Evolutionary conservation across 2,113 vertebrate genomes (phyloP), one percentile per base, ranked within the genome.

Genomic region (Hipposideros armiger): DNA sequence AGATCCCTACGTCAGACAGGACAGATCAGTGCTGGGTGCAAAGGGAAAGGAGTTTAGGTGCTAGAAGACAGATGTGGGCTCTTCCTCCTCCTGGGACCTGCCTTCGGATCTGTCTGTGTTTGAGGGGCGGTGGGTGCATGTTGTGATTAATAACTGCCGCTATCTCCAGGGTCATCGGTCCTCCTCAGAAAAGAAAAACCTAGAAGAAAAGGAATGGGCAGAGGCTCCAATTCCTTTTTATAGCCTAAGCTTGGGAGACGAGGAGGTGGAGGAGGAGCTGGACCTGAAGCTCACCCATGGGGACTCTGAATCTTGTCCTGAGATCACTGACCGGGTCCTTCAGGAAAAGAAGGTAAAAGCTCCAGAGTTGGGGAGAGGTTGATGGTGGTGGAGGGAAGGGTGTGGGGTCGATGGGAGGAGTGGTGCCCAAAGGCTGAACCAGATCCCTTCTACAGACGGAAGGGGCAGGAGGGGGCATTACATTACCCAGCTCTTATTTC

Each of bases 221-320:
- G 78, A 73, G 30, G 3, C 4, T 69, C 70, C 14, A 1, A 97
- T 98, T 73, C 98, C 98, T 28, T 66, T 85, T 50, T 98, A 98
- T 30, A 69, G 26, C 47, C 93, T 98, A 17, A 97, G 69, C 80
- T 82, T 97, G 74, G 91, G 36, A 81, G 95, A 97, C 20, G 96
- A 97, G 17, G 70, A 90, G 1, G 30, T 92, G 0, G 26, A 40
- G 0, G 95, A 97, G 17, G 66, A 62, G 2, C 24, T 81, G 8
- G 67, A 47, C 42, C 22, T 26, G 5, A 74, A 94, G n/a, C 90
- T 96, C 4, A 11, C 32, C 0, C 9, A n/a, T 47, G 95, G 85
- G 32, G 32, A 28, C 4, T 22, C n/a, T 1, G 85, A 80, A 2
- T 93, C 80, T 45, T 15, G 42, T 32, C 22, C 28, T 10, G 80